These are phyloP conservation scores for Idris sp. DNA, from an alignment of 1,140 invertebrate genomes.

Conservation along the genomic window DNA sequence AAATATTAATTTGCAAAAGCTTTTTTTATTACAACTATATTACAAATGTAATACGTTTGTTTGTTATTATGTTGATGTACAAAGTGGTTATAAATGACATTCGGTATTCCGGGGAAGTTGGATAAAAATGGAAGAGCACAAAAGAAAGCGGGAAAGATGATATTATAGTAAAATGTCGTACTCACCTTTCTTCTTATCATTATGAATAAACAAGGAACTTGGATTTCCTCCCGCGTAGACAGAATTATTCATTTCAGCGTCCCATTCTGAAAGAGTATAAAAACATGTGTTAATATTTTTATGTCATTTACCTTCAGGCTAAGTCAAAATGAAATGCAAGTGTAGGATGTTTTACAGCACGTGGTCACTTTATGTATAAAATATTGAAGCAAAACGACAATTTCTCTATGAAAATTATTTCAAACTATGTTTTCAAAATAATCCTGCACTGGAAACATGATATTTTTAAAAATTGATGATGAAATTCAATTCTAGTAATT, in stretches of 20 bases:
- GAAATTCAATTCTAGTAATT: too few species aligned
- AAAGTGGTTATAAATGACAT: constrained; percentile 36
- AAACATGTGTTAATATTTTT: constrained; percentile 44
- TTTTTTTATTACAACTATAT: constrained; percentile 2
- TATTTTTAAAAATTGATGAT: too few species aligned
- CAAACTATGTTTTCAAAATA: too few species aligned
- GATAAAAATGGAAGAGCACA: not conserved
- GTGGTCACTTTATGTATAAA: too few species aligned
- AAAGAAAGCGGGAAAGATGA: constrained; percentile 4
- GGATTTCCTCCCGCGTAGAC: constrained; percentile 79
- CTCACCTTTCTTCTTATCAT: constrained; percentile 76
- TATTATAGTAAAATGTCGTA: constrained; percentile 48
- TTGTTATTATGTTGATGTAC: constrained; percentile 27
- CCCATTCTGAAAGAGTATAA: constrained; percentile 72
- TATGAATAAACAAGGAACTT: constrained; percentile 80
- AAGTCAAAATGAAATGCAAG: constrained; percentile 16
- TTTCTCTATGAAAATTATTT: too few species aligned
- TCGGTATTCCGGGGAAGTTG: constrained; percentile 15
- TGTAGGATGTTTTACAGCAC: too few species aligned
- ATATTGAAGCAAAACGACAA: too few species aligned
- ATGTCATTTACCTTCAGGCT: constrained; percentile 18
- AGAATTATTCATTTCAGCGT: constrained; percentile 80
- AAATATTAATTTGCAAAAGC: too few species aligned
- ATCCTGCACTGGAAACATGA: too few species aligned
- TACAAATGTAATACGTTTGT: constrained; percentile 14